A percentile compares a stretch with the other conserved stretches of the same genome.
These are phyloP conservation scores for Pseudochirops corinnae DNA, from an alignment of 2,797 vertebrate species.

Conservation along the genomic window DNA sequence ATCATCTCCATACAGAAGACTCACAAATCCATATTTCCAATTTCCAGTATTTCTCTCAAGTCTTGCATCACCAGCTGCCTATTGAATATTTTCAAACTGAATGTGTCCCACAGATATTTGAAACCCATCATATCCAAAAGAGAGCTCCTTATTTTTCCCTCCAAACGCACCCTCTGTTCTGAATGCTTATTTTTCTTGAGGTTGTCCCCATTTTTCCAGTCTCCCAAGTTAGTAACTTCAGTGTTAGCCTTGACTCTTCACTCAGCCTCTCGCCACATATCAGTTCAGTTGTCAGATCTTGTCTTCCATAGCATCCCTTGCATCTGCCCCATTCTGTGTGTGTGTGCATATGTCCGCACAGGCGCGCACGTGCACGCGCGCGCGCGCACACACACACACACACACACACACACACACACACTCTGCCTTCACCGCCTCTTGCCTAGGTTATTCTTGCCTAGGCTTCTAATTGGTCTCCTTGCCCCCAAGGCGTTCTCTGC, in stretches of 20 bases:
- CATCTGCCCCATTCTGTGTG: neutral
- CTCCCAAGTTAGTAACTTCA: neutral
- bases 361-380: fast-evolving
- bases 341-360: fast-evolving
- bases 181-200: neutral
- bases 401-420: neutral
- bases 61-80: neutral
- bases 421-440: neutral
- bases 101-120: neutral
- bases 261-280: neutral
- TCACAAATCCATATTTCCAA: neutral
- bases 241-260: neutral
- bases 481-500: too few relatives aligned
- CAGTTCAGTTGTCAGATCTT: neutral
- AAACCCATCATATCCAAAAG: neutral
- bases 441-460: too few relatives aligned
- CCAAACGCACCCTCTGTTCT: neutral
- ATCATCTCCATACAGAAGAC: neutral
- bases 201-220: neutral
- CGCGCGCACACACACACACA: too few relatives aligned
- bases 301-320: neutral
- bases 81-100: neutral
- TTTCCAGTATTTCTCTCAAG: neutral
- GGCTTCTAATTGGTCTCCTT: too few relatives aligned
- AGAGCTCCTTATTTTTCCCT: neutral